Conservation (phyloP, 2,113 vertebrate genomes). For the Platichthys flesus region DNA sequence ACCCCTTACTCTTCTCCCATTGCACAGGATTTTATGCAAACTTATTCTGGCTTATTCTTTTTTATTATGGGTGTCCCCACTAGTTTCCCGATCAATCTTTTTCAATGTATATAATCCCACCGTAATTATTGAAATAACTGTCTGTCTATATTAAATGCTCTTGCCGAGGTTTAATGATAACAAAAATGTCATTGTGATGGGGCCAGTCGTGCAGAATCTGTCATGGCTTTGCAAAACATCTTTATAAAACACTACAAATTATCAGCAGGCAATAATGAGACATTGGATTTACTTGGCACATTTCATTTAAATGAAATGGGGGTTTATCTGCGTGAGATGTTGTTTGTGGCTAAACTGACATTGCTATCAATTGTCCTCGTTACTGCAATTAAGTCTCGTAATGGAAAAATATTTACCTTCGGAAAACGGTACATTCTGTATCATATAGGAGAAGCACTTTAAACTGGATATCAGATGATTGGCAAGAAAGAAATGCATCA, state of each 20-base stretch:
- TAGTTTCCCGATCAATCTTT: conserved; percentile 32
- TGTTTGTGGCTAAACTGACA: conserved; percentile 60
- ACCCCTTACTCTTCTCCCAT: conserved; percentile 9
- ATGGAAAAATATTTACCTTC: conserved; percentile 30
- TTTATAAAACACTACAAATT: conserved; percentile 69
- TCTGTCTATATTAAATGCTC: conserved; percentile 64
- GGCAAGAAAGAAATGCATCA: conserved; percentile 10
- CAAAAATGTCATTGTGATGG: conserved; percentile 67
- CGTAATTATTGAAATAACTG: conserved; percentile 62
- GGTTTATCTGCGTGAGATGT: conserved; percentile 57
- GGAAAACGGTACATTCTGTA: conserved; percentile 15
- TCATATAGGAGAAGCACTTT: neutral
- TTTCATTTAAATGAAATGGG: conserved; percentile 63
- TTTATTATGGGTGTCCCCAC: conserved; percentile 10
- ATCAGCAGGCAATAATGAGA: conserved; percentile 66
- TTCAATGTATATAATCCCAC: conserved; percentile 50
- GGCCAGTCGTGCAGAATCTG: conserved; percentile 48
- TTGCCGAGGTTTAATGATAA: conserved; percentile 58
- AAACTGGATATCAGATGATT: conserved; percentile 39
- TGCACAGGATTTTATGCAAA: conserved; percentile 3
- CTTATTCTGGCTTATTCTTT: conserved; percentile 1
- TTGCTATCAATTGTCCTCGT: conserved; percentile 56
- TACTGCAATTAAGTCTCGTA: conserved; percentile 49
- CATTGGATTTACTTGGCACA: conserved; percentile 55
- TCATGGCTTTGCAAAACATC: conserved; percentile 55